phyloP scores from a whole-genome alignment of 1,140 invertebrate genomes.

The Cotesia vestalis region DNA sequence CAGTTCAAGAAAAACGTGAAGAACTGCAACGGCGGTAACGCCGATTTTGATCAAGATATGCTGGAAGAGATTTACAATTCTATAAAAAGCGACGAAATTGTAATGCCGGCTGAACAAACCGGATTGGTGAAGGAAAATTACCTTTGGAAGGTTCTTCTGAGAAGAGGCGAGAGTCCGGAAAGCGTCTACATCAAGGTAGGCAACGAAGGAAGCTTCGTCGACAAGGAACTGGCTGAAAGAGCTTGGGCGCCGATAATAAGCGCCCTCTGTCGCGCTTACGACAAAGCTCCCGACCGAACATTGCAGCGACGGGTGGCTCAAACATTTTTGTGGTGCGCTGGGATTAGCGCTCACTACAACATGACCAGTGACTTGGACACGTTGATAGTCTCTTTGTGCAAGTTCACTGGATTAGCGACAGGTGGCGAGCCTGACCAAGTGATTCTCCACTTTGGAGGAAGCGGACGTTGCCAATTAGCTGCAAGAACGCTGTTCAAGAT shows the following conservation, averaged over 20 bases:
- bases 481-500: slow-evolving; percentile 84
- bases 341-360: slow-evolving; percentile 88
- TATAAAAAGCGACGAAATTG: slow-evolving; percentile 97
- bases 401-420: slow-evolving; percentile 81
- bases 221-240: slow-evolving; percentile 86
- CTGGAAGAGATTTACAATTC: slow-evolving; percentile 90
- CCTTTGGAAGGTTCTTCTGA: slow-evolving; percentile 93
- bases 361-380: slow-evolving; percentile 94
- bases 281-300: slow-evolving; percentile 81
- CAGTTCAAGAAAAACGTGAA: slow-evolving; percentile 95
- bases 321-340: slow-evolving; percentile 75
- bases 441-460: slow-evolving; percentile 78
- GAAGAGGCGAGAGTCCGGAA: slow-evolving; percentile 78
- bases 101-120: slow-evolving; percentile 98
- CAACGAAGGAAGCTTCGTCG: slow-evolving; percentile 78
- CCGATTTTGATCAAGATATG: slow-evolving; percentile 95
- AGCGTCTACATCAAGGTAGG: slow-evolving; percentile 73
- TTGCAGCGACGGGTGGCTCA: slow-evolving; percentile 73
- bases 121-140: slow-evolving; percentile 96
- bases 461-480: slow-evolving; percentile 83
- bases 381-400: slow-evolving; percentile 91
- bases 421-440: slow-evolving; percentile 63
- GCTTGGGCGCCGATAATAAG: slow-evolving; percentile 91
- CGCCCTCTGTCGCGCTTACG: slow-evolving; percentile 94
- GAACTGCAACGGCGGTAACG: slow-evolving; percentile 84